Conservation (phyloP, 2,888 invertebrate genomes). For the Dromius quadrimaculatus region DNA sequence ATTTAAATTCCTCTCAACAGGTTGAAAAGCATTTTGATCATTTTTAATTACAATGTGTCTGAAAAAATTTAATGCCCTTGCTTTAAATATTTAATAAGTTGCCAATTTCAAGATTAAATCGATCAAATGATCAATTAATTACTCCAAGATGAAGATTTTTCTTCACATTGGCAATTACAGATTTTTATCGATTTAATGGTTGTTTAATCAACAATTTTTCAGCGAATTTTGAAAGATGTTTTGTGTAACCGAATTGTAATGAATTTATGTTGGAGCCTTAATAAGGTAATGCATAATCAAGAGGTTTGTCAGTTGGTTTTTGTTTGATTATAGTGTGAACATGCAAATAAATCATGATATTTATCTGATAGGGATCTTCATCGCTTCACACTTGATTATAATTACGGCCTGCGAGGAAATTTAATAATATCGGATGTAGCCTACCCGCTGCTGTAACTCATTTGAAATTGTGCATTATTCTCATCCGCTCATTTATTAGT, state of each 20-base stretch:
- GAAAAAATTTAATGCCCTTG: neutral
- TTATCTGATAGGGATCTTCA: conserved; percentile 19
- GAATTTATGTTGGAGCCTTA: conserved; percentile 26
- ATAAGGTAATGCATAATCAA: conserved; percentile 35
- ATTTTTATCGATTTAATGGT: conserved; percentile 37
- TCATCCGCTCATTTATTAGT: conserved; percentile 23
- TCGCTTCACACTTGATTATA: conserved; percentile 20
- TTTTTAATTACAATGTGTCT: conserved; percentile 41
- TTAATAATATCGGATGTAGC: conserved; percentile 3
- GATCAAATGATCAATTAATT: conserved; percentile 38
- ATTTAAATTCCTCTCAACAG: conserved; percentile 24
- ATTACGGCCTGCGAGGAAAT: neutral
- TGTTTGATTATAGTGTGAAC: conserved; percentile 35
- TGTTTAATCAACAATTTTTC: conserved; percentile 44
- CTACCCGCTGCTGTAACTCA: too few species aligned
- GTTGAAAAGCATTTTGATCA: conserved; percentile 31
- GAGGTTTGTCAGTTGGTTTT: conserved; percentile 1
- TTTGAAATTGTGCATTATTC: too few species aligned
- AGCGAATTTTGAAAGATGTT: conserved; percentile 37
- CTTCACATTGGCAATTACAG: conserved; percentile 38
- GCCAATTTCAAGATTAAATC: conserved; percentile 32
- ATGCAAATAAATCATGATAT: conserved; percentile 30
- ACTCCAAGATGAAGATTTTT: conserved; percentile 25
- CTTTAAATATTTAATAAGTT: neutral
- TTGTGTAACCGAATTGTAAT: conserved; percentile 1